A percentile compares a stretch with the other conserved stretches of the same genome.
Evolutionary conservation across 2,888 invertebrate species (phyloP).

Genomic region (Venustoraphidia nigricollis): DNA sequence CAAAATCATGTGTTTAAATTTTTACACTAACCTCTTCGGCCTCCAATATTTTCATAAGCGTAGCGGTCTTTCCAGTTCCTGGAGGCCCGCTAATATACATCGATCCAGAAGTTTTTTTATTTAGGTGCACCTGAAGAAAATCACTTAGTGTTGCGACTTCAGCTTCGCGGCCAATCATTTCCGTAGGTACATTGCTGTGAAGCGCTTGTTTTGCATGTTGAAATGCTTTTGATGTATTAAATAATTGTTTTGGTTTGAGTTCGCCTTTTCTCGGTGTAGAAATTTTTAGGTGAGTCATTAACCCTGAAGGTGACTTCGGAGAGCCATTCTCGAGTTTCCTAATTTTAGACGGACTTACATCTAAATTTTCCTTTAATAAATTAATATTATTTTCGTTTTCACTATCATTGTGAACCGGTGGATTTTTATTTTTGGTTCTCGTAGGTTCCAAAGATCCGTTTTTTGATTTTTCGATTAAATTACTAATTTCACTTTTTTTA

Average conservation of each 20-base stretch:
- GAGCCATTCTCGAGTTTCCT: too few relatives aligned
- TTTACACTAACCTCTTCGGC: conserved; percentile 39
- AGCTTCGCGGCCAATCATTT: conserved; percentile 60
- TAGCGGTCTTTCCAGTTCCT: conserved; percentile 93
- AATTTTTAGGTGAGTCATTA: too few relatives aligned
- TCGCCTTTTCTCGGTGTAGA: too few relatives aligned
- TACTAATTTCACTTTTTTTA: too few relatives aligned
- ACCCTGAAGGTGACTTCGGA: too few relatives aligned
- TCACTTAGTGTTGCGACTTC: conserved; percentile 52
- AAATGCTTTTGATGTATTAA: conserved; percentile 15
- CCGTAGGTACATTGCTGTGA: conserved; percentile 22
- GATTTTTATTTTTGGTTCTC: too few relatives aligned
- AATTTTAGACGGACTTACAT: too few relatives aligned
- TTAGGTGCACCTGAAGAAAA: conserved; percentile 53
- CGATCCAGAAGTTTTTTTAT: conserved; percentile 53
- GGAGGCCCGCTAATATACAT: conserved; percentile 93
- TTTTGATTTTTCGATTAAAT: too few relatives aligned
- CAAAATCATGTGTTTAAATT: background rate
- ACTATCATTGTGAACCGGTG: too few relatives aligned
- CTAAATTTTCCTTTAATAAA: too few relatives aligned
- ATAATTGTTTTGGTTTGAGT: conserved; percentile 2
- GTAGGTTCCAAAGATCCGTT: too few relatives aligned
- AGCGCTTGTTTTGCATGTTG: conserved; percentile 25
- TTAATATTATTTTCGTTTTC: too few relatives aligned
- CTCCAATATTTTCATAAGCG: conserved; percentile 57